Base-by-base conservation (phyloP, 1,140 invertebrate genomes). In the Acromyrmex heyeri region DNA sequence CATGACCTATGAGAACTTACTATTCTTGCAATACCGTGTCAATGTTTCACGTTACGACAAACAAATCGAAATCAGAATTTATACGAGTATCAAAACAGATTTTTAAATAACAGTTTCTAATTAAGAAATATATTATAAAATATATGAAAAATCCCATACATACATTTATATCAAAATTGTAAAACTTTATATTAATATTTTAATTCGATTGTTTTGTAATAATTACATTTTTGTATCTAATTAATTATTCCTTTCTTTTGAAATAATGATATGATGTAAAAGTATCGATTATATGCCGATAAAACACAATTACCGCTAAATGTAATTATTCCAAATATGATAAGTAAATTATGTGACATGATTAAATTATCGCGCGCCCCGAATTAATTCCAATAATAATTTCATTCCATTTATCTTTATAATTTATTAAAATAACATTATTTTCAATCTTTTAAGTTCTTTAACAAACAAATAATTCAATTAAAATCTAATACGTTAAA, bases 341-440 rank as follows among this genome's bases (percentile, higher is more conserved):
- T 14, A 16, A 50, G 48, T 16, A 6, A 72, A 72, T 73, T 73
- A 21, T 14, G 14, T 38, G 10, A 34, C 6, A 5, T n/a, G 5
- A 57, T 38, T 73, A 73, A 73, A 57, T 38, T 3, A 73, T 59
- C 12, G 12, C 5, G 24, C 1, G 0, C n/a, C 8, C n/a, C 6
- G 30, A 34, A 73, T 73, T 72, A 30, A 64, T 65, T n/a, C 7
- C n/a, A n/a, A 64, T 34, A 64, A 65, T 65, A 34, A 21, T 73
- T 73, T 3, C n/a, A 30, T 14, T 73, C 12, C 12, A 5, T 53
- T 21, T 14, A 5, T 14, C 2, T 16, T 34, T 73, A 73, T 73
- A 57, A 72, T 72, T 55, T 57, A 34, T n/a, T 55, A 55, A 27
- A 57, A 73, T 10, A 21, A 73, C n/a, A 55, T 55, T 55, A 27